Evolutionary conservation across 2,113 vertebrate species (phyloP), one percentile per base, ranked within the genome.

Genomic region (Paramormyrops kingsleyae): DNA sequence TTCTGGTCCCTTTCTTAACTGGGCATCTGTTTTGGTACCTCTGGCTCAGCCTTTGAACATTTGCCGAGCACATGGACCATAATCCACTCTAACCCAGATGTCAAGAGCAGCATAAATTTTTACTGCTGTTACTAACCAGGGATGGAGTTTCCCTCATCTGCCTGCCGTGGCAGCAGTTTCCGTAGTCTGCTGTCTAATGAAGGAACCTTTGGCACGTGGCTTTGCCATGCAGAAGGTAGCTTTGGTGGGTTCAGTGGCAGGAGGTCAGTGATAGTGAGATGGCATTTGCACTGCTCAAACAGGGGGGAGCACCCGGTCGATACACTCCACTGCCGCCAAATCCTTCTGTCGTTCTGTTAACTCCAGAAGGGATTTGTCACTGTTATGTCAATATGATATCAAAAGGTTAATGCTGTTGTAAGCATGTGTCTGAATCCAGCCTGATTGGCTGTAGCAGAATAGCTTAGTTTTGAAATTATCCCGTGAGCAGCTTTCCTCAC

Each of bases 31-130:
- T 95, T 95, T 94, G 95, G 93, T 94, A 94, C 94, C 94, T 94
- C 21, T 94, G 92, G 94, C 94, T 93, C 94, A 94, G 93, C 93
- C 91, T 93, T 94, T 93, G 94, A 96, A 96, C 97, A 97, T 96
- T 97, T 97, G 96, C 95, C 94, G 95, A 96, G 93, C 97, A 97
- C 96, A 97, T 97, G 97, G 95, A 94, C 92, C 87, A 87, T 93
- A 94, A 95, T 96, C 95, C 95, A 95, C 95, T 95, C 96, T 95
- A 96, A 94, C 95, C 94, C 96, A 96, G 95, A 96, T 96, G 96
- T 97, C 95, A 96, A 95, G 96, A 96, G 96, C 96, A 96, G 95
- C 94, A 91, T 95, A 93, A 92, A 47, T 96, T 97, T 92, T 97
- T 96, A 96, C 95, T 96, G 94, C 95, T 95, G 95, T 96, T 96